These are phyloP conservation scores for Coboldia fuscipes DNA, from an alignment of 1,140 invertebrate species.

Conservation along the genomic window DNA sequence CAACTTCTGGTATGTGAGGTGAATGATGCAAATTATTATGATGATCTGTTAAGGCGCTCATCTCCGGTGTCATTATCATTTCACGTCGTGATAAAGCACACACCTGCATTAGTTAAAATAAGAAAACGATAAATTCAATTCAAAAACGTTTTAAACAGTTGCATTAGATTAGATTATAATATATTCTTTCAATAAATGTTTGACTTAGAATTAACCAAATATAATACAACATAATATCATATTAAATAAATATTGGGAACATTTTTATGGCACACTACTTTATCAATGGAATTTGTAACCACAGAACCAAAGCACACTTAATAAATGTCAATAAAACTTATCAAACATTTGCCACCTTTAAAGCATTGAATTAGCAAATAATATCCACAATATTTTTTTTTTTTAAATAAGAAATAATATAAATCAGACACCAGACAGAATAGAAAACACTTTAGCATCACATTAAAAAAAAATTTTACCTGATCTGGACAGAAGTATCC, in stretches of 20 bases:
- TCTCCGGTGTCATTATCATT: conserved; percentile 18
- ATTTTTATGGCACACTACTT: conserved; percentile 8
- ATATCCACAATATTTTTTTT: conserved; percentile 3
- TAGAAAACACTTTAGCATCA: no score
- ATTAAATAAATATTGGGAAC: no score
- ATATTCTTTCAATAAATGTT: no score
- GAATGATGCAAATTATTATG: conserved; percentile 1
- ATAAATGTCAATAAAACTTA: conserved; percentile 10
- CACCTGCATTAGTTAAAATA: conserved; percentile 23
- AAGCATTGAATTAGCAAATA: conserved; percentile 6
- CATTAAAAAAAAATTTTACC: no score
- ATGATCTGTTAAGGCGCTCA: conserved; percentile 4
- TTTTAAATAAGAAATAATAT: not conserved
- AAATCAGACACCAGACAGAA: no score
- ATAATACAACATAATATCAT: no score
- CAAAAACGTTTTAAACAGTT: no score
- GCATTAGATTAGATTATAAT: no score
- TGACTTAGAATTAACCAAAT: no score
- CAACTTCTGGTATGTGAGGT: not conserved
- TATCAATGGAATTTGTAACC: conserved; percentile 7
- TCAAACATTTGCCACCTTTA: conserved; percentile 5
- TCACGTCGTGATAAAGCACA: conserved; percentile 49
- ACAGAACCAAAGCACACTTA: conserved; percentile 11
- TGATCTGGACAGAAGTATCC: conserved; percentile 76
- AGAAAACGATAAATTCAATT: not conserved